phyloP scores from a whole-genome alignment of 2,888 invertebrate species.

The Melipona bicolor region DNA sequence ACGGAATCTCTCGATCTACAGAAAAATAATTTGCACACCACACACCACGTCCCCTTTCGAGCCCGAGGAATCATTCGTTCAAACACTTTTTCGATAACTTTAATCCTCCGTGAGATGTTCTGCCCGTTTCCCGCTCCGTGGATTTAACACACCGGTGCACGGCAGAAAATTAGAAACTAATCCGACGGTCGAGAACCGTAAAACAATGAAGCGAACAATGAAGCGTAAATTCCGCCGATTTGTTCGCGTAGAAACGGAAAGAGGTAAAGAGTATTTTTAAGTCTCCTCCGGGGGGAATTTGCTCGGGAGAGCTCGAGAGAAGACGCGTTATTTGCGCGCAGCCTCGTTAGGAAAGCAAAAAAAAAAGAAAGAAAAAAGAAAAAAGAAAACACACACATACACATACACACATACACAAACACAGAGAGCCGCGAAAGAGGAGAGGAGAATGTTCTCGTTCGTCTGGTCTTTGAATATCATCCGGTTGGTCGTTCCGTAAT shows the following conservation, averaged over 20 bases:
- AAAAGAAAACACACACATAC: too few species aligned
- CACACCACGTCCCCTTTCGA: too few species aligned
- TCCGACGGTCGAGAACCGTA: background rate
- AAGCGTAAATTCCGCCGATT: background rate
- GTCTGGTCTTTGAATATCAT: background rate
- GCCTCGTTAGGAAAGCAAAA: slow-evolving; percentile 13
- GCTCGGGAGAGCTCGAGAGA: background rate
- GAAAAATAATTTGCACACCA: too few species aligned
- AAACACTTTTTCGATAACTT: too few species aligned
- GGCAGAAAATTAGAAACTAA: background rate
- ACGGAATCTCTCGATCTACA: too few species aligned
- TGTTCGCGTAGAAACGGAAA: too few species aligned
- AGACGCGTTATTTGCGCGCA: slow-evolving; percentile 16
- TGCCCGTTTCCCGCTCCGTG: too few species aligned
- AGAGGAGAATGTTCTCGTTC: background rate
- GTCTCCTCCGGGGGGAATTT: background rate
- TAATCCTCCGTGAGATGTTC: too few species aligned
- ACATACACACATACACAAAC: background rate
- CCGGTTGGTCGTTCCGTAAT: slow-evolving; percentile 22
- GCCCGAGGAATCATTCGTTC: too few species aligned
- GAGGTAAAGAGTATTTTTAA: slow-evolving; percentile 11
- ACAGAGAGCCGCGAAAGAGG: background rate
- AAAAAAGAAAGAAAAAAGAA: background rate
- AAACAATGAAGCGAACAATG: background rate
- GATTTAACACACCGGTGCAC: too few species aligned